phyloP scores from a whole-genome alignment of 2,113 vertebrate genomes.

The Ceratotherium simum region DNA sequence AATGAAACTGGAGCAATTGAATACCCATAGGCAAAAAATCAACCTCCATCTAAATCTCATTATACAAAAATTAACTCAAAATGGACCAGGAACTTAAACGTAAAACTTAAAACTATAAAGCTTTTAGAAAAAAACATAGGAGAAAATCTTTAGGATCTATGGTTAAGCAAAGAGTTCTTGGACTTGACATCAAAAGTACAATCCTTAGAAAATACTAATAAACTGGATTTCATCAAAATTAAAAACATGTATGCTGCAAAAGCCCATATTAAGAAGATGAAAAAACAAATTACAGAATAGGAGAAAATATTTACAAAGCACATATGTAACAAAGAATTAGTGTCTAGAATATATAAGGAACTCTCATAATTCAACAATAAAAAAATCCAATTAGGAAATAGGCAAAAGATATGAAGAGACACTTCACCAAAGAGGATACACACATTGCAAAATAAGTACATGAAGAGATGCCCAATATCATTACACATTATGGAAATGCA shows the following conservation, averaged over 20 bases:
- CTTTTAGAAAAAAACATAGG: not conserved
- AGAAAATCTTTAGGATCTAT: not conserved
- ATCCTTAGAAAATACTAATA: not conserved
- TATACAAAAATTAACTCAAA: constrained; percentile 17
- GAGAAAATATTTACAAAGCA: not conserved
- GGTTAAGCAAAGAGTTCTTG: not conserved
- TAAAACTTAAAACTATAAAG: not conserved
- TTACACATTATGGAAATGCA: not conserved
- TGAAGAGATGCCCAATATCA: not conserved
- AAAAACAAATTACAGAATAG: not conserved
- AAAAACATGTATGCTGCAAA: not conserved
- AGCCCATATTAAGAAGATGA: not conserved
- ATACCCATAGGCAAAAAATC: not conserved
- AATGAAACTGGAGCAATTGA: not conserved
- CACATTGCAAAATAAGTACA: not conserved
- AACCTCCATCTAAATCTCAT: not conserved
- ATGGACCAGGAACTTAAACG: not conserved
- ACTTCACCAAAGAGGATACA: not conserved
- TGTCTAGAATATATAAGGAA: not conserved
- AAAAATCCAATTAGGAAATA: not conserved
- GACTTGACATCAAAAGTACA: not conserved
- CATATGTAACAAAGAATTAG: not conserved
- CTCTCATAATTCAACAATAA: not conserved
- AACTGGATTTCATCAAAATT: not conserved
- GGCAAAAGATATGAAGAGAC: not conserved